These are phyloP conservation scores for Echeneis naucrates DNA, from an alignment of 2,797 vertebrate genomes.

Conservation along the genomic window DNA sequence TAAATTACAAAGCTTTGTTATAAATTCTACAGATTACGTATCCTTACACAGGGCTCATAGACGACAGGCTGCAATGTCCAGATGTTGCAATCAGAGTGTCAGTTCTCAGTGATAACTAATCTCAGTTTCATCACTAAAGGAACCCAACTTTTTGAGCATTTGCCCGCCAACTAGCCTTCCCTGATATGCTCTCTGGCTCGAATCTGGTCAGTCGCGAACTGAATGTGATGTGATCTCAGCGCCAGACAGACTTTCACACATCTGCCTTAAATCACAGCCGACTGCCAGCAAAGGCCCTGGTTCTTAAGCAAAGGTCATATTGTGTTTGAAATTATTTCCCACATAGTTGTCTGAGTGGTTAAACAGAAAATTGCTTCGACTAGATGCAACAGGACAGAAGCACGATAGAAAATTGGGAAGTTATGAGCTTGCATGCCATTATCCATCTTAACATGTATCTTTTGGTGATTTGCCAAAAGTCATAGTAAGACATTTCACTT, in stretches of 20 bases:
- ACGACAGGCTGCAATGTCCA: conserved; percentile 32
- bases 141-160: neutral
- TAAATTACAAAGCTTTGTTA: conserved; percentile 24
- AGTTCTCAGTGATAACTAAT: conserved; percentile 14
- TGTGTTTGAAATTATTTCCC: conserved; percentile 62
- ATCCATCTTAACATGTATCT: conserved; percentile 64
- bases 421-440: conserved; percentile 68
- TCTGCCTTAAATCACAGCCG: conserved; percentile 77
- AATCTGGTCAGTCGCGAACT: conserved; percentile 33
- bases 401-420: conserved; percentile 49
- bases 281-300: conserved; percentile 64
- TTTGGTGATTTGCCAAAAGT: conserved; percentile 68
- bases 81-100: conserved; percentile 43
- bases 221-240: conserved; percentile 44
- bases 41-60: conserved; percentile 22
- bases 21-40: conserved; percentile 12
- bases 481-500: conserved; percentile 64
- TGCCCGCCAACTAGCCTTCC: conserved; percentile 29
- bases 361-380: conserved; percentile 59
- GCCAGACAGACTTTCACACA: conserved; percentile 72
- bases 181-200: conserved; percentile 32
- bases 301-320: conserved; percentile 57
- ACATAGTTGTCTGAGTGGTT: conserved; percentile 63
- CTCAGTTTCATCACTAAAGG: conserved; percentile 34
- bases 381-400: conserved; percentile 71